phyloP scores from a whole-genome alignment of 2,888 invertebrate species.

The Campopleginae sp. region DNA sequence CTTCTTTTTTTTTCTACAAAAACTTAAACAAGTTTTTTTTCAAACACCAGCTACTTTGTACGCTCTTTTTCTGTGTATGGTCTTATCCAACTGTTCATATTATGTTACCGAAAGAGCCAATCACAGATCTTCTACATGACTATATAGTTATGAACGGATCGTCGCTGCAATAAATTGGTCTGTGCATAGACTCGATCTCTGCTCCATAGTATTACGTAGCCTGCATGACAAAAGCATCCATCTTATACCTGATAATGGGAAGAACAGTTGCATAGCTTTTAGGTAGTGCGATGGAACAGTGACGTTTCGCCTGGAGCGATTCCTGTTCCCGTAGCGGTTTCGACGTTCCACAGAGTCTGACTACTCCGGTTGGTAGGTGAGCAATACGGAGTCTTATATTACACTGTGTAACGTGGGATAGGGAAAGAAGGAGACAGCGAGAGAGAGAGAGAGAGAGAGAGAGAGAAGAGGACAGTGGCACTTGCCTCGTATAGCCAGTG shows the following conservation, averaged over 20 bases:
- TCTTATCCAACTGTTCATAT: not conserved
- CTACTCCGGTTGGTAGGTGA: constrained; percentile 24
- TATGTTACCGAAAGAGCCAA: not conserved
- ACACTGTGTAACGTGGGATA: constrained; percentile 34
- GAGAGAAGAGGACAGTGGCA: not conserved
- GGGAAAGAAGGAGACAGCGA: too few relatives aligned
- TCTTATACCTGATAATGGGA: constrained; percentile 9
- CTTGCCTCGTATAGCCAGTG: constrained; percentile 44
- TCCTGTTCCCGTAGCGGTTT: constrained; percentile 9
- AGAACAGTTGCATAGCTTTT: not conserved
- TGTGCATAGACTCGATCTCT: not conserved
- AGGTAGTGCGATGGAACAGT: not conserved
- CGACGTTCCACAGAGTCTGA: constrained; percentile 6
- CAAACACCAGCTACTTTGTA: not conserved
- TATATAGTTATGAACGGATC: not conserved
- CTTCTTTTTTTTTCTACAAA: not conserved
- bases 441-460: not conserved
- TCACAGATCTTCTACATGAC: not conserved
- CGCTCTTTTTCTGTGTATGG: not conserved
- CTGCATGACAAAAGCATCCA: constrained; percentile 9
- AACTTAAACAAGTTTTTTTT: not conserved
- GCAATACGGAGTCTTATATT: constrained; percentile 46
- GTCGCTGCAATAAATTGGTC: not conserved
- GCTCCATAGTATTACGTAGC: not conserved
- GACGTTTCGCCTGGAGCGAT: constrained; percentile 36